These are phyloP conservation scores for Mustela lutreola DNA, from an alignment of 2,113 vertebrate genomes.

Conservation along the genomic window DNA sequence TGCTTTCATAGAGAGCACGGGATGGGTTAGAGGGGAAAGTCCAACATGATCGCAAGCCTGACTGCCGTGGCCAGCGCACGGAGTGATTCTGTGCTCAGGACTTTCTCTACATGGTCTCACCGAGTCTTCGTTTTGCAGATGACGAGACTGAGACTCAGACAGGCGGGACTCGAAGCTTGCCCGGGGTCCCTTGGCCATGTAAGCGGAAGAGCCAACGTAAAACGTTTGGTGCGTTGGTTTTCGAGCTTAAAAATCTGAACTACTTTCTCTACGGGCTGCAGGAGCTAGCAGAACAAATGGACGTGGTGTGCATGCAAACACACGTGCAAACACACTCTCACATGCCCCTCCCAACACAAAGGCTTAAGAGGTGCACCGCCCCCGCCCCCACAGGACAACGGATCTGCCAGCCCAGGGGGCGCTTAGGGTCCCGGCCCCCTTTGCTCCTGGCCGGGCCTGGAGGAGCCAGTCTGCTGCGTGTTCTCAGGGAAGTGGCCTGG, in stretches of 20 bases:
- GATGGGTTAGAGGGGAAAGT: fast-evolving
- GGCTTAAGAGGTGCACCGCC: background rate
- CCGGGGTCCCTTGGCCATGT: background rate
- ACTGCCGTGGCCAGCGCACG: fast-evolving
- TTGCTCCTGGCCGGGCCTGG: background rate
- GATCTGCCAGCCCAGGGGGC: background rate
- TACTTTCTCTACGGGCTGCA: background rate
- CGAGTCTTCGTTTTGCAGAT: background rate
- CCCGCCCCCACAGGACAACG: background rate
- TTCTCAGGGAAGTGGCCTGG: background rate
- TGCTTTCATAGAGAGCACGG: fast-evolving
- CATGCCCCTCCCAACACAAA: background rate
- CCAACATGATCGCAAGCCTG: fast-evolving
- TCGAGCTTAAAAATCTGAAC: background rate
- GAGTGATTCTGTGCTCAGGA: background rate
- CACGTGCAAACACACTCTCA: fast-evolving
- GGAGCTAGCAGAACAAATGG: background rate
- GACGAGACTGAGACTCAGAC: background rate
- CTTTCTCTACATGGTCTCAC: background rate
- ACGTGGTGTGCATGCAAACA: fast-evolving
- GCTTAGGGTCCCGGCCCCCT: background rate
- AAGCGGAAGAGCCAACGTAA: background rate
- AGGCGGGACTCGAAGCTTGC: background rate
- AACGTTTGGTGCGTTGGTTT: background rate
- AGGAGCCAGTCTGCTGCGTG: fast-evolving